Evolutionary conservation across 2,113 vertebrate genomes (phyloP), one percentile per base, ranked within the genome.

Genomic region (Balaeniceps rex): DNA sequence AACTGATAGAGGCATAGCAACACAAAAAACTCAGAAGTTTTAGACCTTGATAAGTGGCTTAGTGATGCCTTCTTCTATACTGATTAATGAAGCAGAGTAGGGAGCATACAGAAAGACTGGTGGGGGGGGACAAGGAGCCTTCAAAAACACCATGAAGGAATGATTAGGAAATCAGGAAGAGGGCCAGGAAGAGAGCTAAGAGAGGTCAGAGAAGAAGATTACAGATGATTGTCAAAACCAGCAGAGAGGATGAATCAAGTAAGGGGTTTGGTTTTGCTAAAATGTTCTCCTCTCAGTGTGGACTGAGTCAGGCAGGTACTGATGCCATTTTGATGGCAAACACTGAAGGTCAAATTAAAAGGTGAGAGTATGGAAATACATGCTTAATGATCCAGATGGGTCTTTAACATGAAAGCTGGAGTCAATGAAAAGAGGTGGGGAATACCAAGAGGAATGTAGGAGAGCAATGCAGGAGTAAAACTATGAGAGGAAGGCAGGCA

Each of bases 371-470:
- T 34, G 31, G 75, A 88, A 93, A 49, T 23, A 55, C 3, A 38
- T 0, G 0, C 9, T 83, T 60, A 42, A 42, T 55, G 29, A 66
- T 72, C 18, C 19, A 61, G n/a, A 11, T 33, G 10, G 7, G 23
- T 81, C 49, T 76, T 90, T 74, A 77, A 46, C 19, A 15, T 55
- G 54, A 55, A 81, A 87, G 8, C 25, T 36, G 21, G 23, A 54
- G 17, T 82, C 58, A 42, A 63, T 29, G 34, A 11, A 79, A 28
- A 79, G 63, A 36, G 31, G 14, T 10, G 7, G 8, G 23, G 5
- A 65, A 66, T 46, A 52, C 11, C 83, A 21, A 68, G 19, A 38
- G 29, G 33, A 72, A 66, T 38, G 13, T 19, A 57, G 13, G 8
- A 76, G 12, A 71, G 17, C 54, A 61, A 55, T 34, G 11, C 66